Evolutionary conservation across 2,797 vertebrate species (phyloP), one percentile per base, ranked within the genome.

Genomic region (Cynodonichthys magdalenae): DNA sequence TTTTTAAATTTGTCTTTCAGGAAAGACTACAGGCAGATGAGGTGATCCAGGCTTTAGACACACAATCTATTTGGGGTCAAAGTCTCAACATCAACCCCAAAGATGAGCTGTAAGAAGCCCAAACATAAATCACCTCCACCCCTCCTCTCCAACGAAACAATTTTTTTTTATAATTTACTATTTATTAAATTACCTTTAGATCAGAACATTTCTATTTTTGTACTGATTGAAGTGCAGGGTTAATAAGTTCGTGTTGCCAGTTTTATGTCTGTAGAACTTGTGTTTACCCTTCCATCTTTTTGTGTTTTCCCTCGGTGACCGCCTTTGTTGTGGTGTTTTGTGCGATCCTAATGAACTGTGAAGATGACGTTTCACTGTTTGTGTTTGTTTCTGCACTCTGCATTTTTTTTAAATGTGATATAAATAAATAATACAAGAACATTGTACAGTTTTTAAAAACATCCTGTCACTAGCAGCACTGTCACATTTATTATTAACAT

Each of bases 21-120:
- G 97, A 99, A 79, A 90, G 97, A 55, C 94, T 99, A 70, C 94
- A 98, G 83, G 97, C 97, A 0, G 97, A 98, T 19, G 96, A 99
- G 87, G 96, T 98, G 76, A 93, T 99, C 0, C 92, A 95, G 0
- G 88, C 93, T 7, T 78, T 98, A 71, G 94, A 97, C 79, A 94
- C 91, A 36, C 89, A 95, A 66, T 86, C 88, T 31, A 77, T 80
- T 20, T 90, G 88, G 87, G 88, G 85, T 75, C 90, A 82, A 0
- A 91, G 90, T 64, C 81, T 93, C 82, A 90, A 66, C 80, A 96
- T 99, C 82, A 99, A 99, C 90, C 96, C 96, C 59, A 97, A 92
- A 91, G 96, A 98, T 54, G 97, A 99, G 85, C 90, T 99, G 80
- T 98, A 93, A 92, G 65, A 48, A 55, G 55, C 66, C 74, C 68